Evolutionary conservation across 2,113 vertebrate species (phyloP).

Genomic region (Daboia siamensis): DNA sequence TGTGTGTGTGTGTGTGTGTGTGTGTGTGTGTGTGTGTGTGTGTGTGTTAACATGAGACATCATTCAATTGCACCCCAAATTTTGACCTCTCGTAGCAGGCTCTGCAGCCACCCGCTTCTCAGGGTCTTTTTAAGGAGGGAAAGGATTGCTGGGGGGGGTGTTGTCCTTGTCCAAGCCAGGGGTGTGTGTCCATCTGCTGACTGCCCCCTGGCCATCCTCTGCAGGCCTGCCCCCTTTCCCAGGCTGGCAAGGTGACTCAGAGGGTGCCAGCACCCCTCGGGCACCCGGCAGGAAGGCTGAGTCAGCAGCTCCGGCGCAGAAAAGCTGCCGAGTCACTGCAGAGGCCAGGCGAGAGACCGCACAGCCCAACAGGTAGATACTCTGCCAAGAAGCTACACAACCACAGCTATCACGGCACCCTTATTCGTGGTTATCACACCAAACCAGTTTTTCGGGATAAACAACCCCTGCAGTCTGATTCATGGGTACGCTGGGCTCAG

Average conservation of each 20-base stretch:
- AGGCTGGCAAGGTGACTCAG: conserved; percentile 10
- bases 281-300: not conserved
- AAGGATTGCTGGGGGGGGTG: too few species aligned
- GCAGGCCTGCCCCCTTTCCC: not conserved
- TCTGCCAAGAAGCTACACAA: not conserved
- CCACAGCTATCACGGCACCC: not conserved
- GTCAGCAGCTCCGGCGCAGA: not conserved
- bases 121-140: too few species aligned
- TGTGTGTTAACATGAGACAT: too few species aligned
- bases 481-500: not conserved
- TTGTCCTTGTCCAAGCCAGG: too few species aligned
- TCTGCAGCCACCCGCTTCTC: too few species aligned
- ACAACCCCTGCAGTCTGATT: not conserved
- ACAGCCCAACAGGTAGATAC: not conserved
- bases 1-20: too few species aligned
- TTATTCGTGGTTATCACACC: not conserved
- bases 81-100: too few species aligned
- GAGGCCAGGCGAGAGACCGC: not conserved
- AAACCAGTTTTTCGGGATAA: not conserved
- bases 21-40: too few species aligned
- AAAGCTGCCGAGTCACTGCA: not conserved
- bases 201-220: not conserved
- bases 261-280: not conserved
- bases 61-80: too few species aligned
- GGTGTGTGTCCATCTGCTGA: too few species aligned